Evolutionary conservation across 2,113 vertebrate species (phyloP).

Genomic region (Colossoma macropomum): DNA sequence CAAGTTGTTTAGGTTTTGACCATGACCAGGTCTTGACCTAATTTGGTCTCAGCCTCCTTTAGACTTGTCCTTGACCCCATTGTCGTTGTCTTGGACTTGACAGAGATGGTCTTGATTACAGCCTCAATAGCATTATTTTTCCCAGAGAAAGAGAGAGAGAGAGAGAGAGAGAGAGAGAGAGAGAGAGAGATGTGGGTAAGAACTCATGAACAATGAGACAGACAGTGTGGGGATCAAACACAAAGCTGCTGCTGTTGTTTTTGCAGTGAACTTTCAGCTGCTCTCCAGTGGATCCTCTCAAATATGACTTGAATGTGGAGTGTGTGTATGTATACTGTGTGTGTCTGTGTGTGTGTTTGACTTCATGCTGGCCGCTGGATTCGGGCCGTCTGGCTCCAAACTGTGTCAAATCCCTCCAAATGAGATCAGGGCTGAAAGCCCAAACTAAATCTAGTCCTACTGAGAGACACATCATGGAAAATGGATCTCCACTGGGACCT

Average conservation of each 20-base stretch:
- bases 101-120: too few species aligned
- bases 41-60: too few species aligned
- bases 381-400: neutral
- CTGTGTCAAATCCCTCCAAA: slow-evolving; percentile 13
- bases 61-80: too few species aligned
- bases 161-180: slow-evolving; percentile 4
- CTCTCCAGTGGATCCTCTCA: neutral
- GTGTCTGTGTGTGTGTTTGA: neutral
- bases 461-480: neutral
- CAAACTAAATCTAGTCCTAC: neutral
- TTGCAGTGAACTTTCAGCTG: neutral
- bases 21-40: too few species aligned
- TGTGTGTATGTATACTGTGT: neutral
- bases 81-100: too few species aligned
- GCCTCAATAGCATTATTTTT: too few species aligned
- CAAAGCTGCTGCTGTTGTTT: neutral
- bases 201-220: neutral
- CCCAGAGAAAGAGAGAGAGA: too few species aligned
- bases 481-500: neutral
- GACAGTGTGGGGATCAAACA: slow-evolving; percentile 12
- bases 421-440: slow-evolving; percentile 16
- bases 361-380: neutral
- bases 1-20: too few species aligned
- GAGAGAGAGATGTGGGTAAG: slow-evolving; percentile 1
- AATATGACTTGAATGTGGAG: neutral